These are phyloP conservation scores for Steinernema carpocapsae DNA, from an alignment of 2,888 invertebrate genomes.

Conservation along the genomic window DNA sequence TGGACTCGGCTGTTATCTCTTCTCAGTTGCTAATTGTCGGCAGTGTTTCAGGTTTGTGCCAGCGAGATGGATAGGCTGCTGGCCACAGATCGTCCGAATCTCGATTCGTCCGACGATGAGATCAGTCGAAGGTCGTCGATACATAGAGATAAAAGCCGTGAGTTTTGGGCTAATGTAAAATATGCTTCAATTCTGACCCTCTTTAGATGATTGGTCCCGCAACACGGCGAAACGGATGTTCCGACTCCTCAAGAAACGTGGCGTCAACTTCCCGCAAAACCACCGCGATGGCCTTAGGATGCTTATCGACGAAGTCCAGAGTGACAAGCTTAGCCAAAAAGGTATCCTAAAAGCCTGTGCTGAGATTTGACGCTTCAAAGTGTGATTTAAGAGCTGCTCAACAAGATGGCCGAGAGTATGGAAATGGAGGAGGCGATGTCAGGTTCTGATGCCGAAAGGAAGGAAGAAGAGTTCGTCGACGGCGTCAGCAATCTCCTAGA, in stretches of 20 bases:
- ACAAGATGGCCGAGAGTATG: constrained; percentile 40
- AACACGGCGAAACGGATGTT: constrained; percentile 50
- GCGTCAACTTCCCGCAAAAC: constrained; percentile 3
- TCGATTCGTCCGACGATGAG: constrained; percentile 22
- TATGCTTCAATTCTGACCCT: background rate
- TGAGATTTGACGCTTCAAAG: background rate
- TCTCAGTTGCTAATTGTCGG: background rate
- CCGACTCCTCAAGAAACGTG: constrained; percentile 33
- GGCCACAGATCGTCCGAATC: constrained; percentile 19
- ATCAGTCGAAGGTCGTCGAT: background rate
- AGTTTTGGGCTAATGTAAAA: background rate
- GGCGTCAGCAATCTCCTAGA: constrained; percentile 41
- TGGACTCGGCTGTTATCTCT: background rate
- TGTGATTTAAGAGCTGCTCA: constrained; percentile 39
- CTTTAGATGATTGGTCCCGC: constrained; percentile 41
- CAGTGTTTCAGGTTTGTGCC: background rate
- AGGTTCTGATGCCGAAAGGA: background rate
- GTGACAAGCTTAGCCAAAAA: constrained; percentile 38
- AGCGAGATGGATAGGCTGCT: constrained; percentile 2
- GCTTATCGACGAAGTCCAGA: constrained; percentile 40
- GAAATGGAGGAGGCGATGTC: constrained; percentile 40
- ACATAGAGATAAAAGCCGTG: background rate
- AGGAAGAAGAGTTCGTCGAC: constrained; percentile 41
- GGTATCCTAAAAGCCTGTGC: too few species aligned
- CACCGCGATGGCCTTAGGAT: constrained; percentile 39